phyloP scores from a whole-genome alignment of 2,113 vertebrate genomes.

The Halichoerus grypus region DNA sequence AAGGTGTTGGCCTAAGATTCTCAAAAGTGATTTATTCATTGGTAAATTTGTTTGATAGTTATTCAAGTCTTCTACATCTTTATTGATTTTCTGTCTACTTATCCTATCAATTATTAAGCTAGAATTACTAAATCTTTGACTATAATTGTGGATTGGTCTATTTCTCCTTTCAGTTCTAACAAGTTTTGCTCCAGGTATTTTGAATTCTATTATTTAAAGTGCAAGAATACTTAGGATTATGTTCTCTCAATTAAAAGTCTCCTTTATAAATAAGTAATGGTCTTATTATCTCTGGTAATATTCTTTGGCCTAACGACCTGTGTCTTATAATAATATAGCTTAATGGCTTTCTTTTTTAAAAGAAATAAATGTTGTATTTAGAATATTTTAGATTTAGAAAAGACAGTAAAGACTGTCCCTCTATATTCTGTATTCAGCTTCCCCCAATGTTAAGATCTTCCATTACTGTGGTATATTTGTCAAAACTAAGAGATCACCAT shows the following conservation, averaged over 20 bases:
- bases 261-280: constrained; percentile 4
- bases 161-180: not conserved
- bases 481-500: not conserved
- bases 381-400: not conserved
- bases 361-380: not conserved
- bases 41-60: not conserved
- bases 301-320: not conserved
- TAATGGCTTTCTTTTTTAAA: not conserved
- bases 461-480: not conserved
- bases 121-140: not conserved
- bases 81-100: not conserved
- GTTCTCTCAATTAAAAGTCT: not conserved
- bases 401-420: not conserved
- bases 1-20: not conserved
- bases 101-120: not conserved
- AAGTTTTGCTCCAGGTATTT: not conserved
- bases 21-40: not conserved
- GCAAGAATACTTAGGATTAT: not conserved
- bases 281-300: not conserved
- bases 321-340: not conserved
- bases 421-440: not conserved
- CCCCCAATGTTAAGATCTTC: not conserved
- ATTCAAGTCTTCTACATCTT: not conserved
- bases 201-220: not conserved
- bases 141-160: not conserved